phyloP scores from a whole-genome alignment of 2,797 vertebrate species.

The Triplophysa bombifrons region DNA sequence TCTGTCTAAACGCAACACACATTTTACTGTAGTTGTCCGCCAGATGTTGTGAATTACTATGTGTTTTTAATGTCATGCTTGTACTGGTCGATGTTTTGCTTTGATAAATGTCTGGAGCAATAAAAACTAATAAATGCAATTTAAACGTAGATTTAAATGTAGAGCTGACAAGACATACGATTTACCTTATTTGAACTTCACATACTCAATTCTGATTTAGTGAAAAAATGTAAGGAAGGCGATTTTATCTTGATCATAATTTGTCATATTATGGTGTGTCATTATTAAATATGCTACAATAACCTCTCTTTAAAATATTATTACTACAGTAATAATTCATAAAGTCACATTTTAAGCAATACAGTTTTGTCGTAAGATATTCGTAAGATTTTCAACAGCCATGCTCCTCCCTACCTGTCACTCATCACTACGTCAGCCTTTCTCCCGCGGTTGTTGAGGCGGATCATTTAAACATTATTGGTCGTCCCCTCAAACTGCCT shows the following conservation, averaged over 20 bases:
- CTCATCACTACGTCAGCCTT: background rate
- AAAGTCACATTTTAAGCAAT: no score
- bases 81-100: background rate
- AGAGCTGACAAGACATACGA: background rate
- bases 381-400: background rate
- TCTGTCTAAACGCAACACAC: background rate
- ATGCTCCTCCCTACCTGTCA: background rate
- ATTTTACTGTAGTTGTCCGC: background rate
- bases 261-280: no score
- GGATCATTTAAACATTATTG: background rate
- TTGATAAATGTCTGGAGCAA: background rate
- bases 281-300: background rate
- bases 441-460: background rate
- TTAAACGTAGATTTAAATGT: background rate
- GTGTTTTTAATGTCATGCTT: background rate
- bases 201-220: background rate
- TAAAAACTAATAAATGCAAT: background rate
- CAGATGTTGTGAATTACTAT: background rate
- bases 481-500: constrained; percentile 20
- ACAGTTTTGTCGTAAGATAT: no score
- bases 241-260: background rate
- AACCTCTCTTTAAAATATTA: background rate
- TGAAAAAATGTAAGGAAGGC: background rate
- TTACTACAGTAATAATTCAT: background rate
- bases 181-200: background rate